Percentiles rank a stretch among this genome's conserved stretches.
Evolutionary conservation across 2,113 vertebrate genomes (phyloP).

Genomic region (Etia nguti): DNA sequence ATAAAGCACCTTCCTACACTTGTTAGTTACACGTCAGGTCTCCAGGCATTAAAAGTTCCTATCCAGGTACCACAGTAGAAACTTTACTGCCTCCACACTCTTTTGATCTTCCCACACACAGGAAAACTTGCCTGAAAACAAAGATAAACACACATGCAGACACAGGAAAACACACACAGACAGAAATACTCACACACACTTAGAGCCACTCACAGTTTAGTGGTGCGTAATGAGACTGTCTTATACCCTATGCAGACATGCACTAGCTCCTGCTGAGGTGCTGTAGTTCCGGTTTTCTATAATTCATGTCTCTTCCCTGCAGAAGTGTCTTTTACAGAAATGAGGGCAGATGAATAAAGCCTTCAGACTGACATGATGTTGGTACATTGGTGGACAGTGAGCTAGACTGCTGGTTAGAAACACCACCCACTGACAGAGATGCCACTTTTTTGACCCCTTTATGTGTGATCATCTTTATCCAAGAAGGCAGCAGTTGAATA

Average conservation of each 20-base stretch:
- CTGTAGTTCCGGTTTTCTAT: conserved; percentile 20
- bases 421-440: not conserved
- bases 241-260: not conserved
- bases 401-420: not conserved
- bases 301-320: conserved; percentile 19
- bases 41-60: not conserved
- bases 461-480: not conserved
- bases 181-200: not conserved
- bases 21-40: not conserved
- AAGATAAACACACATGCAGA: conserved; percentile 19
- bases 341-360: conserved; percentile 24
- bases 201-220: conserved; percentile 10
- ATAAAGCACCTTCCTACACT: not conserved
- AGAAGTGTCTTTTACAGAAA: conserved; percentile 16
- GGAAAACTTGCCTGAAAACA: conserved; percentile 34
- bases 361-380: not conserved
- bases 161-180: not conserved
- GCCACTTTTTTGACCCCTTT: not conserved
- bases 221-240: conserved; percentile 12
- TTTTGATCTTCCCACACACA: conserved; percentile 43
- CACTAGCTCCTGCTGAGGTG: not conserved
- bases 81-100: not conserved
- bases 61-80: conserved; percentile 7
- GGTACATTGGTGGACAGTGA: not conserved
- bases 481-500: not conserved